Evolutionary conservation across 2,113 vertebrate species (phyloP), one percentile per base, ranked within the genome.

Genomic region (Paramormyrops kingsleyae): DNA sequence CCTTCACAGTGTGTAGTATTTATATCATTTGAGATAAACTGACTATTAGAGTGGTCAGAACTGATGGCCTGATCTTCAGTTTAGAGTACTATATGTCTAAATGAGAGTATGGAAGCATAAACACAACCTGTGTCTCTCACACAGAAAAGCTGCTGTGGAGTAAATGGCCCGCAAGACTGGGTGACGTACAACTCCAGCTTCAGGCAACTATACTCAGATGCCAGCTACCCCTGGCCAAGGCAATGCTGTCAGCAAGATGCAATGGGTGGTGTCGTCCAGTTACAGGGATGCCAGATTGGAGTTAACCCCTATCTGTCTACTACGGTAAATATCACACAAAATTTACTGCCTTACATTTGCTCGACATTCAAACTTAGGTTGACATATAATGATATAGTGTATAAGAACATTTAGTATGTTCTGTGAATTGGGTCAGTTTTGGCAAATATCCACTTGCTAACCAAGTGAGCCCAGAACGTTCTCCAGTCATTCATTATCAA

Each of bases 81-180:
- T 80, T 39, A 5, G 31, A 77, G 39, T 35, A 84, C 83, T 84
- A 13, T 83, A 39, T 83, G 77, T n/a, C 4, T 87, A 24, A 31
- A 4, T 35, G 19, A 27, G 46, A 27, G 62, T 27, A 27, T 27
- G 62, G 62, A 27, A 31, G 27, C 9, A 70, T 70, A 70, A 85
- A 85, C 24, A 49, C 53, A 52, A 35, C 3, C 46, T 21, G 6
- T 62, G 17, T 59, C 52, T 59, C 8, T 59, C 17, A 31, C 35
- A 24, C 70, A 89, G 90, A 77, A 87, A 15, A 31, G 87, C 10
- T 91, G 84, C 83, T 89, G 90, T 87, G 88, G 88, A 8, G 70
- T 91, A 50, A 59, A 89, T 62, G 88, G 90, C 4, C 90, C 90
- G 5, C 84, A 89, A 52, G 90, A 91, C 90, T 91, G 90, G 90